A percentile compares a stretch with the other conserved stretches of the same genome.
These are phyloP conservation scores for Anagrus nilaparvatae DNA, from an alignment of 1,140 invertebrate genomes.

Conservation along the genomic window DNA sequence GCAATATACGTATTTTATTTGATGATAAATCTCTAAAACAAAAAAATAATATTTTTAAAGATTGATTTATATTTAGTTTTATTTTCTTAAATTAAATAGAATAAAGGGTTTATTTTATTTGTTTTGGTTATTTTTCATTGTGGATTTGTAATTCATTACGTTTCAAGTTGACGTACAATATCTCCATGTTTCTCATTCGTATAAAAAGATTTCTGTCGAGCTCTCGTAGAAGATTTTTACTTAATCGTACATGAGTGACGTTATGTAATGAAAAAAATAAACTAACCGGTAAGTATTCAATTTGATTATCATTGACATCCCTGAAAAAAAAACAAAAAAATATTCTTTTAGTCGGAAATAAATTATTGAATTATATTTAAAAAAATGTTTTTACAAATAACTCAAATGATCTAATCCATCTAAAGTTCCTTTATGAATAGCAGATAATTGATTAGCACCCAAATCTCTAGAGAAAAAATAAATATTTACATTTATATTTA, in stretches of 20 bases:
- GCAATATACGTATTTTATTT: constrained; percentile 55
- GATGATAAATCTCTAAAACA: constrained; percentile 55
- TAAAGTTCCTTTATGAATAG: constrained; percentile 65
- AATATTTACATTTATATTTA: background rate
- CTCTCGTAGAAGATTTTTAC: constrained; percentile 61
- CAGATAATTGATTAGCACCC: constrained; percentile 59
- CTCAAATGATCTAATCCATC: constrained; percentile 53
- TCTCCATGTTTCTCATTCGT: constrained; percentile 52
- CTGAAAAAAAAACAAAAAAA: constrained; percentile 31
- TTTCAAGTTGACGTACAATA: constrained; percentile 45
- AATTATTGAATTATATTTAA: background rate
- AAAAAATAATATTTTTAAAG: constrained; percentile 7
- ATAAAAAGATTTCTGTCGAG: constrained; percentile 55
- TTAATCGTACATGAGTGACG: constrained; percentile 60
- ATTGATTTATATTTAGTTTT: too few species aligned
- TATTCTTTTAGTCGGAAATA: background rate
- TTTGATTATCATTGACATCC: constrained; percentile 67
- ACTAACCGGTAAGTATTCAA: constrained; percentile 64
- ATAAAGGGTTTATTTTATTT: too few species aligned
- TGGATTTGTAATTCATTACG: too few species aligned
- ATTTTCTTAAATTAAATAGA: too few species aligned
- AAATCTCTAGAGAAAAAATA: constrained; percentile 52
- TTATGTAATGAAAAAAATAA: constrained; percentile 64
- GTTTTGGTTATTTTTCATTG: too few species aligned
- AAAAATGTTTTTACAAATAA: constrained; percentile 46